Evolutionary conservation across 2,888 invertebrate genomes (phyloP), one percentile per base, ranked within the genome.

Genomic region (Caenorhabditis panamensis): DNA sequence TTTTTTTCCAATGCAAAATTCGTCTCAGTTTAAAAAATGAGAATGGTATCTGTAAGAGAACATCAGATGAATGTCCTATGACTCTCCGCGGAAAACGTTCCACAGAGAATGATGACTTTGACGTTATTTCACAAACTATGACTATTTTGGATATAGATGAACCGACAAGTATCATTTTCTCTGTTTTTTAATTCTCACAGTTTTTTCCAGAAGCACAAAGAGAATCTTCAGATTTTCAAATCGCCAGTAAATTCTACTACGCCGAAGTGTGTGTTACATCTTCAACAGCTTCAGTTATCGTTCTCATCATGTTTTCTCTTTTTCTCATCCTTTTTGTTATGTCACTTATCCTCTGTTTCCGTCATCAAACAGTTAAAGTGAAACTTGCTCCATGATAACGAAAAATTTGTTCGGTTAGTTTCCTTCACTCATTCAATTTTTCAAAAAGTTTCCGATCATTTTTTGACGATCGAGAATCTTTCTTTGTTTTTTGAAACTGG

Each of bases 1-100:
- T 89, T 3, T 89, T 88, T 76, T 89, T 89, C 83, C 87, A 89
- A 73, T 89, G 89, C 61, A 88, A 89, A 64, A 88, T 89, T 26
- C 68, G 88, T 47, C 79, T 89, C 9, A 82, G 84, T 9, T 66
- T 88, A 22, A 89, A 89, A 79, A 85, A 89, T 56, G 86, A 88
- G 36, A 82, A 84, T 62, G 84, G 84, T 37, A 63, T 66, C 1
- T 87, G 87, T 67, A 78, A 84, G 82, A 71, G 89, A 18, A 84
- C 87, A 13, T 87, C 87, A 9, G 88, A 89, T 76, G 64, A 84
- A 58, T 89, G 89, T 62, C 85, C 86, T 2, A 72, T 62, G 13
- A 77, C 87, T n/a, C 62, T 82, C 9, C 80, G 89, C 24, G 89
- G 88, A 18, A 88, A 88, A 80, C 84, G 89, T 53, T 79, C 79